phyloP scores from a whole-genome alignment of 1,140 invertebrate species.

The Nasonia giraulti region DNA sequence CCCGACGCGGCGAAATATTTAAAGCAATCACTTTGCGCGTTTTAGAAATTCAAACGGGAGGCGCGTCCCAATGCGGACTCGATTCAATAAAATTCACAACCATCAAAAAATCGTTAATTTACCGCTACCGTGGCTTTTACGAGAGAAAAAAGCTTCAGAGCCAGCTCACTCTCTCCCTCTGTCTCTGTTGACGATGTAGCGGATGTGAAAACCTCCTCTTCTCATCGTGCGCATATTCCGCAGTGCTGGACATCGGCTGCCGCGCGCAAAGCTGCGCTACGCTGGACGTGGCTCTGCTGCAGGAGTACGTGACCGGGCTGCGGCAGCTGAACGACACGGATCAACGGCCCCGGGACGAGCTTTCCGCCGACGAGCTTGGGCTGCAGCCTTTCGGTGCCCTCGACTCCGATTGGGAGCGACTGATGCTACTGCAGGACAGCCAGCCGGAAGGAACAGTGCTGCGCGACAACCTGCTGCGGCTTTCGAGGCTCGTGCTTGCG shows the following conservation, averaged over 20 bases:
- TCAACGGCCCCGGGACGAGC: background rate
- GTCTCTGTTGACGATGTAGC: too few relatives aligned
- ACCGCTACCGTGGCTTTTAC: too few relatives aligned
- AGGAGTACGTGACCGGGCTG: constrained; percentile 19
- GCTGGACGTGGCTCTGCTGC: constrained; percentile 15
- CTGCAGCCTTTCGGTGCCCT: constrained; percentile 56
- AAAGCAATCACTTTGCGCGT: too few relatives aligned
- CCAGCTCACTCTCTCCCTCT: too few relatives aligned
- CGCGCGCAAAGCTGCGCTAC: background rate
- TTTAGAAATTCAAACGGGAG: too few relatives aligned
- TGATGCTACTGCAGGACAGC: constrained; percentile 53
- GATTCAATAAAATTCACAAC: background rate
- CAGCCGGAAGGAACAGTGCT: constrained; percentile 54
- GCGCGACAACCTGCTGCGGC: constrained; percentile 52
- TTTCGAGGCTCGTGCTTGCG: constrained; percentile 55
- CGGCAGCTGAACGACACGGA: background rate
- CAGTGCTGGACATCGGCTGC: constrained; percentile 13
- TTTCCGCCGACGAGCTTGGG: background rate
- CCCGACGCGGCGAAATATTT: too few relatives aligned
- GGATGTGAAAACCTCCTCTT: too few relatives aligned
- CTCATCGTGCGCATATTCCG: background rate
- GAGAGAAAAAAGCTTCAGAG: background rate
- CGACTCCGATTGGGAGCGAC: constrained; percentile 58
- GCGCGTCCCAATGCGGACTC: too few relatives aligned
- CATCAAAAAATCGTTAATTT: too few relatives aligned